Evolutionary conservation across 2,888 invertebrate species (phyloP).

Genomic region (Diadromus collaris): DNA sequence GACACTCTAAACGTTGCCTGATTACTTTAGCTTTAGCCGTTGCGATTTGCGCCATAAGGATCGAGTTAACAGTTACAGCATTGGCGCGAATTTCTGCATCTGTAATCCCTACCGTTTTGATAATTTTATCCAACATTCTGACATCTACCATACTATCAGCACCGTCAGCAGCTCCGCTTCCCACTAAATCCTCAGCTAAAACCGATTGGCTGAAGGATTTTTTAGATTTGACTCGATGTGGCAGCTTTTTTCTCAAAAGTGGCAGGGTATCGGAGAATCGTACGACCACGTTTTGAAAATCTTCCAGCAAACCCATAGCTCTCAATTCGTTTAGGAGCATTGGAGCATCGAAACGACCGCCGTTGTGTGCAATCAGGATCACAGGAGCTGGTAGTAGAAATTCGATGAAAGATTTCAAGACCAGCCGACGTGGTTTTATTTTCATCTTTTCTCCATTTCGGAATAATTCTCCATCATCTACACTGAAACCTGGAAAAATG

Average conservation of each 20-base stretch:
- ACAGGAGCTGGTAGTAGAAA: constrained; percentile 25
- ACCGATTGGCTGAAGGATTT: constrained; percentile 22
- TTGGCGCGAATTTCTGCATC: constrained; percentile 6
- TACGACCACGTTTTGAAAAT: constrained; percentile 23
- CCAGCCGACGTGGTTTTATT: constrained; percentile 21
- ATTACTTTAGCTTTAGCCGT: no score
- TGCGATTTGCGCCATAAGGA: background rate
- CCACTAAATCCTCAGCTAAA: constrained; percentile 28
- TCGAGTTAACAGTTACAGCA: background rate
- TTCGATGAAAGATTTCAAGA: constrained; percentile 19
- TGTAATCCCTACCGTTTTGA: constrained; percentile 1
- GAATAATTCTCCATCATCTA: constrained; percentile 35
- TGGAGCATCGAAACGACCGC: constrained; percentile 34
- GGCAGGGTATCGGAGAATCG: constrained; percentile 41
- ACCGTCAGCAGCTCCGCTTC: constrained; percentile 20
- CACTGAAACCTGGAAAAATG: constrained; percentile 6
- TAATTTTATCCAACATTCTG: constrained; percentile 28
- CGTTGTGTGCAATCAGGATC: constrained; percentile 45
- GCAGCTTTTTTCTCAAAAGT: constrained; percentile 45
- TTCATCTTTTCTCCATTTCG: constrained; percentile 14
- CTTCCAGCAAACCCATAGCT: constrained; percentile 13
- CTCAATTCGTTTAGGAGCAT: constrained; percentile 32
- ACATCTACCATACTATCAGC: constrained; percentile 31
- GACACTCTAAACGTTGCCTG: no score
- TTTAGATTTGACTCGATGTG: constrained; percentile 28